Base-by-base conservation (phyloP, 2,113 vertebrate genomes). In the Coryphaenoides rupestris region DNA sequence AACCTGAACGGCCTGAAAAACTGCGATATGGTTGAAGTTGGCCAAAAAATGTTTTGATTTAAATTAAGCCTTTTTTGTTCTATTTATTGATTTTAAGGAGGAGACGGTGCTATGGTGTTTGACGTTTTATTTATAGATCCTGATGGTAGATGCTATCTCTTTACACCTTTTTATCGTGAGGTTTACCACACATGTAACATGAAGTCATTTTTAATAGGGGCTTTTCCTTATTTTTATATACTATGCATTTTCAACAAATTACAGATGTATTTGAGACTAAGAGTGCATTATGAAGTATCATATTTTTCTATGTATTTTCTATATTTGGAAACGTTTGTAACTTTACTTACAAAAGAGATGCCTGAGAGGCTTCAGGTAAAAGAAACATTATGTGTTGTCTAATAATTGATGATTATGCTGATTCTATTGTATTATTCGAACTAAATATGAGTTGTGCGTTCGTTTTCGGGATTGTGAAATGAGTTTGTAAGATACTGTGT, bases 71-170 rank as follows among this genome's bases (percentile, higher is more conserved):
- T 80, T 83, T 80, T 83, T 80, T 80, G 74, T 80, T 84, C 81
- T 88, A 90, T 91, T 90, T 91, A 90, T 92, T 91, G 86, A 86
- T 82, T 87, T 84, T 80, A 72, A 80, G 4, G 53, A 72, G 65
- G 70, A 77, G 70, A 75, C 80, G 83, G 62, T 82, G 61, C 62
- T 76, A 24, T 81, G 24, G 71, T 83, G 78, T 83, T 86, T 75
- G 70, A 85, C 84, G 80, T 78, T 84, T 82, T 84, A 89, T 89
- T 88, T 88, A 88, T 85, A 81, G 84, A 85, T 87, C 79, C 82
- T 85, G 78, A 86, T 62, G 76, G 77, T 80, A 79, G 70, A 75
- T 86, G 75, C 82, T 82, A 81, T 82, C 80, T 80, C 73, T 82
- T 61, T 85, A 75, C 85, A 79, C 72, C 81, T 72, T 84, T 69